Base-by-base conservation (phyloP, 2,888 invertebrate species). In the Heteromurus nitidus region DNA sequence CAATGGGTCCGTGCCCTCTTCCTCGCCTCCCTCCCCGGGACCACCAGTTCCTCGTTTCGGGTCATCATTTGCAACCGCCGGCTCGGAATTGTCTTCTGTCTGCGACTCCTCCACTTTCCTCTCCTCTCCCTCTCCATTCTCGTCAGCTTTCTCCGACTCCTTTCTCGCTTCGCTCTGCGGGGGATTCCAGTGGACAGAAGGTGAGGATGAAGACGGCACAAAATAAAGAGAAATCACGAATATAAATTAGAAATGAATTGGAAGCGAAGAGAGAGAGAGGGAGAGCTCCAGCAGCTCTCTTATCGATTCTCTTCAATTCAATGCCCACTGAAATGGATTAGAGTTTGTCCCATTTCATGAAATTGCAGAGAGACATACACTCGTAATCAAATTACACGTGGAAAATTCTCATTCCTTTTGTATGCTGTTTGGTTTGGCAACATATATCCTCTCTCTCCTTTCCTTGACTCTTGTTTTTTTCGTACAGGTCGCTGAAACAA, bases 1-100 rank as follows among this genome's bases (percentile, higher is more conserved):
- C 70, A 85, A 73, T 26, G 72, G 80, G 3, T 74, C 62, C 13
- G 74, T 68, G 11, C 60, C 70, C 53, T 80, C 83, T 28, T 84
- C 75, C 22, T 69, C 79, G 0, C 60, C 77, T n/a, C n/a, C n/a
- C n/a, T n/a, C n/a, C n/a, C n/a, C 72, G 7, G 16, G 22, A 13
- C n/a, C 36, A 9, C 26, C 18, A 3, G 50, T 73, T 55, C 26
- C 47, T 65, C 2, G 13, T 55, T n/a, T 30, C 31, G n/a, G 2
- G n/a, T 31, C 13, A 9, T 28, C 60, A 16, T 20, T 30, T 28
- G 26, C 30, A 16, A 9, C 55, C 55, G 3, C 60, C 26, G 28
- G 2, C 30, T 60, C 60, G n/a, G n/a, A n/a, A 60, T 22, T 22
- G 16, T 18, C 30, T 20, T 16, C 18, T n/a, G n/a, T n/a, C n/a